Evolutionary conservation across 2,113 vertebrate species (phyloP), one percentile per base, ranked within the genome.

Genomic region (Suncus etruscus): DNA sequence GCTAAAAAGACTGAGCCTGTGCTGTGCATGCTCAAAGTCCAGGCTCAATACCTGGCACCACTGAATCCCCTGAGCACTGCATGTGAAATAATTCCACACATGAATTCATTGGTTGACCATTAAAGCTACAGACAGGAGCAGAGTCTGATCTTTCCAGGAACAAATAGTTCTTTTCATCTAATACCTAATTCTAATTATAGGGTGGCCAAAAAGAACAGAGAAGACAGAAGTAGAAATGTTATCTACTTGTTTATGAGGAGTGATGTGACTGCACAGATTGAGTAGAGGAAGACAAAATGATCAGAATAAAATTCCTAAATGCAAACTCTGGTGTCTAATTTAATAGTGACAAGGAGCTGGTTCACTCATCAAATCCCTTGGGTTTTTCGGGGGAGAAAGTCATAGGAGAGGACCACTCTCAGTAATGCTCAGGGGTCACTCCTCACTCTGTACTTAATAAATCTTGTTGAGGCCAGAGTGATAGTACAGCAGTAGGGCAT

Each of bases 101-200:
- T 76, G 4, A 39, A 72, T 83, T 32, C 25, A 66, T 1, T 83
- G 77, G 24, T 29, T 87, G 31, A 77, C 2, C 8, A 81, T 92
- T 91, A 94, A 94, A 3, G 87, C 51, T 74, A 79, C 76, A 85
- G 7, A 47, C 0, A 54, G n/a, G 63, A 80, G 63, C 27, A 86
- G 39, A 54, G n/a, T 24, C 47, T 92, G 11, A 47, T 76, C 16
- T 92, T 88, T 4, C 16, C 25, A 50, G 0, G 27, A 92, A 80
- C 54, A 48, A 10, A 94, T 45, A 2, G 25, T 27, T 54, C 61
- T 54, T 39, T 39, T 39, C 39, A 39, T 39, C 39, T 39, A 39
- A 39, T 39, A 39, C 39, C 39, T 39, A 54, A 22, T 61, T 61
- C 18, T 61, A 39, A 15, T 27, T 51, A n/a, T 48, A 24, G 39